Percentiles rank a stretch among this genome's conserved stretches.
Evolutionary conservation across 2,888 invertebrate species (phyloP).

Genomic region (Coecobrya sp.): DNA sequence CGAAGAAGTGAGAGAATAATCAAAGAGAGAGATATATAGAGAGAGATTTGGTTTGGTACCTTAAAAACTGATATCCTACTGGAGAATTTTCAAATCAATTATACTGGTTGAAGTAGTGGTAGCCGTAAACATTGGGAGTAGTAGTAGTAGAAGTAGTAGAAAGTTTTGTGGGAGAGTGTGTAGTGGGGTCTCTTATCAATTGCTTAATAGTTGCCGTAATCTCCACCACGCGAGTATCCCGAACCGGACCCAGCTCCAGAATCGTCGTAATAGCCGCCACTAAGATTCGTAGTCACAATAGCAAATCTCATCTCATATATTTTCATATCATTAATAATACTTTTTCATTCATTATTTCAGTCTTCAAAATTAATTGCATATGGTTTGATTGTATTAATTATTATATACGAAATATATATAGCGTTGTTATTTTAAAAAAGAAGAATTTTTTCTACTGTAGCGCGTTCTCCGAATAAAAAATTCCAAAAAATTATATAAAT

Average conservation of each 20-base stretch:
- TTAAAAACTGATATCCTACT: constrained; percentile 82
- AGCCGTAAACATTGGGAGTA: constrained; percentile 77
- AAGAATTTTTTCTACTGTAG: constrained; percentile 71
- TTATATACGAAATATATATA: constrained; percentile 58
- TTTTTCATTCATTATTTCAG: constrained; percentile 53
- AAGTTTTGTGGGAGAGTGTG: constrained; percentile 72
- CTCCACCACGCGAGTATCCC: constrained; percentile 84
- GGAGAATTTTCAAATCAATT: constrained; percentile 82
- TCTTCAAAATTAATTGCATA: constrained; percentile 42
- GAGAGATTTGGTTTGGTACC: constrained; percentile 81
- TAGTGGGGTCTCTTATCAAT: constrained; percentile 50
- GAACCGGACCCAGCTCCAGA: constrained; percentile 81
- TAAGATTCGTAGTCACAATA: constrained; percentile 83
- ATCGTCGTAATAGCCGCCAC: constrained; percentile 84
- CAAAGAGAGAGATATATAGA: constrained; percentile 72
- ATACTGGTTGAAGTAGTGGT: constrained; percentile 83
- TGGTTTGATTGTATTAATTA: constrained; percentile 45
- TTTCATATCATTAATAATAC: constrained; percentile 51
- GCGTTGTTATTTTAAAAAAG: constrained; percentile 70
- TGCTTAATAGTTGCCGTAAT: constrained; percentile 85
- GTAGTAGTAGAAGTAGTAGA: constrained; percentile 74
- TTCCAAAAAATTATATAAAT: constrained; percentile 66
- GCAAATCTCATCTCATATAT: constrained; percentile 78
- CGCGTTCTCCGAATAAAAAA: constrained; percentile 72
- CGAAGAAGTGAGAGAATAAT: constrained; percentile 83